Evolutionary conservation across 2,888 invertebrate genomes (phyloP), one percentile per base, ranked within the genome.

Genomic region (Melanostoma mellinum): DNA sequence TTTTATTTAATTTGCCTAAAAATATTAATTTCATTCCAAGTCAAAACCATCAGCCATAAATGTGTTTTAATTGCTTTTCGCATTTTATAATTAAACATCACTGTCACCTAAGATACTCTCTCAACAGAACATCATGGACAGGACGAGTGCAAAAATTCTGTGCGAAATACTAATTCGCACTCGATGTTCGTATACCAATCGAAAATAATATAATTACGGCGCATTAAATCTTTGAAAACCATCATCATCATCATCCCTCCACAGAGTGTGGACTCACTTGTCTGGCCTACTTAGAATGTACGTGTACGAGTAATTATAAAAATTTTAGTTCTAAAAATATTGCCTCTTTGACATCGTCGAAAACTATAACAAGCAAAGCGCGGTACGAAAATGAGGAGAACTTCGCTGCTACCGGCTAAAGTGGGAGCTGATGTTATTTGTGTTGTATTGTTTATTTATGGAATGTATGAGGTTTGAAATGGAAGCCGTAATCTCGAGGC

Each of bases 281-380:
- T 50, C 48, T 80, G 80, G 76, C 81, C 81, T 81, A 81, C 72
- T 76, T 81, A 55, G 48, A 68, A 65, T 20, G 65, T 58, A 33
- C 42, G 58, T 20, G 20, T 20, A 60, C 42, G 58, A 60, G 58
- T 77, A 81, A 81, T 76, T 76, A 81, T 68, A 81, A 76, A 81
- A 72, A 20, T 20, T 71, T 67, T 35, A 53, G 53, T 42, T 76
- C 77, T 81, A 81, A 81, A 81, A 81, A 81, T 81, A 61, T 53
- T 30, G 10, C 36, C 40, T 65, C 75, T 71, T 80, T 80, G 80
- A 80, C 67, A 81, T 58, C 67, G 60, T 65, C 55, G 42, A 60
- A 69, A 61, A 46, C 40, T 35, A 32, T 10, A 60, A 40, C 3
- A 44, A 60, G 5, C 20, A 46, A 48, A 67, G 46, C 9, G 30